These are phyloP conservation scores for Drosophila mimica DNA, from an alignment of 2,888 invertebrate species.

Conservation along the genomic window DNA sequence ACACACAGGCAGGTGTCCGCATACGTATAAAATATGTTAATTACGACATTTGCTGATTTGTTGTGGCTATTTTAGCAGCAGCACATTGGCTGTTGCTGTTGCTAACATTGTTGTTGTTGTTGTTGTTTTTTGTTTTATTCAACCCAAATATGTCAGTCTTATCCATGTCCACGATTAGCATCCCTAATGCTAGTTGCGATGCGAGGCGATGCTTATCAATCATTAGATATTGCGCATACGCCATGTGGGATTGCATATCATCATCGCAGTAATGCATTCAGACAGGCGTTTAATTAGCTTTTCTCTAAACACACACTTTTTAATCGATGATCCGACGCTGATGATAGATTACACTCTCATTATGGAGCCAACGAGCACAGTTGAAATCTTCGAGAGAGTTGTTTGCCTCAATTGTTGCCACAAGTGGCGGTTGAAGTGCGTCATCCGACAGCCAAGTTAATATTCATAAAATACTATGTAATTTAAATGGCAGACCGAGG, in stretches of 20 bases:
- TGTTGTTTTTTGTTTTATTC: constrained; percentile 42
- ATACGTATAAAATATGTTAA: constrained; percentile 69
- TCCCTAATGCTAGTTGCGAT: constrained; percentile 21
- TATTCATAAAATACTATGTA: constrained; percentile 7
- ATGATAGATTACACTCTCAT: constrained; percentile 49
- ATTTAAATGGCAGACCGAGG: background rate
- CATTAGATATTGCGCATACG: constrained; percentile 51
- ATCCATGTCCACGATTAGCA: constrained; percentile 4
- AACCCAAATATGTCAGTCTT: constrained; percentile 73
- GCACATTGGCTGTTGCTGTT: constrained; percentile 20
- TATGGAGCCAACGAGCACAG: constrained; percentile 10
- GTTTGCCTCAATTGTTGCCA: constrained; percentile 13
- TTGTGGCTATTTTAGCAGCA: constrained; percentile 62
- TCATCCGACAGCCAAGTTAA: constrained; percentile 10
- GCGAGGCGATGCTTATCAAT: constrained; percentile 30
- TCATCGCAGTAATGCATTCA: constrained; percentile 9
- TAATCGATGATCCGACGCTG: constrained; percentile 19
- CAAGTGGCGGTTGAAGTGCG: constrained; percentile 2
- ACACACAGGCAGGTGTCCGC: constrained; percentile 31
- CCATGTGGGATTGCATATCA: constrained; percentile 25
- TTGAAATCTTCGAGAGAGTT: constrained; percentile 29
- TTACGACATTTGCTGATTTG: constrained; percentile 75
- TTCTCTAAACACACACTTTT: constrained; percentile 2
- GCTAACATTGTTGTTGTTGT: constrained; percentile 21
- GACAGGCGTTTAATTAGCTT: constrained; percentile 38